Conservation (phyloP, 2,797 vertebrate species). For the Notolepis coatsorum region DNA sequence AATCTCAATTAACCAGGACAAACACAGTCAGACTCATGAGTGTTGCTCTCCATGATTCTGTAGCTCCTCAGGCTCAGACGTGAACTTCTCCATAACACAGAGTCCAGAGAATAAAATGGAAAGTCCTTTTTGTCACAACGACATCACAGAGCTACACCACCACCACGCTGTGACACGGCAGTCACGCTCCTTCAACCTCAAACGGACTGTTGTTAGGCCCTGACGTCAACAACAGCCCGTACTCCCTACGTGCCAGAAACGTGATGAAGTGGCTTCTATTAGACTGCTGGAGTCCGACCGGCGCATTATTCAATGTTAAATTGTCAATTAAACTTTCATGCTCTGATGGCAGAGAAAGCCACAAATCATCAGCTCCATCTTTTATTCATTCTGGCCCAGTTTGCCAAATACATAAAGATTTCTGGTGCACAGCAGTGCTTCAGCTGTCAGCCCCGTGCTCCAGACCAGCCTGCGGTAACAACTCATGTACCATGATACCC, state of each 20-base stretch:
- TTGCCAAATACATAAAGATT: conserved; percentile 43
- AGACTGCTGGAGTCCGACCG: conserved; percentile 7
- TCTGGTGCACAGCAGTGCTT: background rate
- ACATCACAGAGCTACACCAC: conserved; percentile 8
- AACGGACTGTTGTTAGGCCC: conserved; percentile 11
- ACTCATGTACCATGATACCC: conserved; percentile 33
- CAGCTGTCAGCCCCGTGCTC: conserved; percentile 31
- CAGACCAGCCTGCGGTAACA: conserved; percentile 28
- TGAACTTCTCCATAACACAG: conserved; percentile 27
- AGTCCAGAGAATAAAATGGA: conserved; percentile 13
- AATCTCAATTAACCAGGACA: no score
- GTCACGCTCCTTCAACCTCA: conserved; percentile 34
- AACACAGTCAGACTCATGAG: no score
- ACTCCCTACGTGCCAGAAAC: conserved; percentile 30
- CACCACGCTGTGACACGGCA: conserved; percentile 22
- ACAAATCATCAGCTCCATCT: conserved; percentile 58
- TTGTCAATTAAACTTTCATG: conserved; percentile 64
- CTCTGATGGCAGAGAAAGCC: conserved; percentile 25
- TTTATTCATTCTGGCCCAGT: conserved; percentile 58
- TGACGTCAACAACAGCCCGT: conserved; percentile 35
- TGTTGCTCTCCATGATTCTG: conserved; percentile 1
- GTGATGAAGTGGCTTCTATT: conserved; percentile 33
- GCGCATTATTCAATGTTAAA: conserved; percentile 58
- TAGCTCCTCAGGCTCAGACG: conserved; percentile 1
- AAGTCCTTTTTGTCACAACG: background rate